phyloP scores from a whole-genome alignment of 2,888 invertebrate species.

The Metellina segmentata region DNA sequence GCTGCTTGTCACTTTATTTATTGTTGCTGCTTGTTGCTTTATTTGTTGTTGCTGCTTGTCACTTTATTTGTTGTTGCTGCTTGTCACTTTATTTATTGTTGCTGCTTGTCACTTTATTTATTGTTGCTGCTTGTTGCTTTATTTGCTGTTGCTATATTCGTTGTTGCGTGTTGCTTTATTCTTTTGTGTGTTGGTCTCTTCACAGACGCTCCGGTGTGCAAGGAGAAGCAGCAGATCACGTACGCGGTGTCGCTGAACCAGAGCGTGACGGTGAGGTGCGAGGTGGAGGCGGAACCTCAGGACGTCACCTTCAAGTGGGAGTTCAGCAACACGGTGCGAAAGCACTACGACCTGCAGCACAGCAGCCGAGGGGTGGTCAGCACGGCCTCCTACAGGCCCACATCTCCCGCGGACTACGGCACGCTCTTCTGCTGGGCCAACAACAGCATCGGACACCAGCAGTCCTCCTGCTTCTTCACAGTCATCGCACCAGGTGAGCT shows the following conservation, averaged over 20 bases:
- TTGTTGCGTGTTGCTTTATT: no score
- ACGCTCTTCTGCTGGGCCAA: slow-evolving; percentile 73
- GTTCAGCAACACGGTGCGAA: slow-evolving; percentile 73
- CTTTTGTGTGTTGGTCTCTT: not conserved
- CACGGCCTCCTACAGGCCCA: slow-evolving; percentile 55
- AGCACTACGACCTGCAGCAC: slow-evolving; percentile 68
- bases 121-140: no score
- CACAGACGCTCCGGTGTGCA: slow-evolving; percentile 70
- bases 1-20: no score
- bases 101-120: no score
- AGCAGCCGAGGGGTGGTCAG: slow-evolving; percentile 45
- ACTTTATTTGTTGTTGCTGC: no score
- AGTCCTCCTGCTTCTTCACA: slow-evolving; percentile 72
- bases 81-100: no score
- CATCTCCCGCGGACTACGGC: slow-evolving; percentile 63
- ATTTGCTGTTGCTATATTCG: no score
- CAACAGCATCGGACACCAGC: slow-evolving; percentile 69
- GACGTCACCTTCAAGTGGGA: slow-evolving; percentile 75
- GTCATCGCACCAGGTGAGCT: slow-evolving; percentile 72
- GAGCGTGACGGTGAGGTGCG: slow-evolving; percentile 57
- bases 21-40: no score
- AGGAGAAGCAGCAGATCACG: slow-evolving; percentile 68
- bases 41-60: no score
- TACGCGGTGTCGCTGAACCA: slow-evolving; percentile 66
- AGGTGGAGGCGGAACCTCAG: slow-evolving; percentile 66